phyloP scores from a whole-genome alignment of 2,113 vertebrate genomes.

The Lophius piscatorius region DNA sequence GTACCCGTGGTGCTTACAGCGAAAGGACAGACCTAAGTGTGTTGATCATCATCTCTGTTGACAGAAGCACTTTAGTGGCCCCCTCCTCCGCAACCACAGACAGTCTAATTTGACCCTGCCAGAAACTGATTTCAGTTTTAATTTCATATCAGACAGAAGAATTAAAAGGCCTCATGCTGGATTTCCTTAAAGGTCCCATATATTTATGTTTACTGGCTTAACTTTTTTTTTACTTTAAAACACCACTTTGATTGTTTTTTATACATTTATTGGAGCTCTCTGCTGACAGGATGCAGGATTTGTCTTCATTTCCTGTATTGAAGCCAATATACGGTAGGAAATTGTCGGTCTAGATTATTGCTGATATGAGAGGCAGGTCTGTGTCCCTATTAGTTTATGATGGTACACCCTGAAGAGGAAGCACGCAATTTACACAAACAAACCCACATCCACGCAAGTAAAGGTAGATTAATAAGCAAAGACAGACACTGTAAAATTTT shows the following conservation, averaged over 20 bases:
- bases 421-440: slow-evolving; percentile 7
- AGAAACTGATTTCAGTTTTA: slow-evolving; percentile 2
- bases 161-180: slow-evolving; percentile 10
- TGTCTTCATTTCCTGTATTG: slow-evolving; percentile 34
- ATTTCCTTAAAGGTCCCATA: too few relatives aligned
- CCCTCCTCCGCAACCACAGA: background rate
- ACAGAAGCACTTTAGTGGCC: background rate
- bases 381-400: slow-evolving; percentile 13
- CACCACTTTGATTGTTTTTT: slow-evolving; percentile 12
- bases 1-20: background rate
- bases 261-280: background rate
- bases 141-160: slow-evolving; percentile 8
- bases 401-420: background rate
- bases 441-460: slow-evolving; percentile 3
- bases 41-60: background rate
- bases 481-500: too few relatives aligned
- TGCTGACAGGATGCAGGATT: slow-evolving; percentile 16
- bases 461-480: slow-evolving; percentile 8
- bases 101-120: background rate
- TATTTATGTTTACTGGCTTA: background rate
- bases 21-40: background rate
- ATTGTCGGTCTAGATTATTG: slow-evolving; percentile 17
- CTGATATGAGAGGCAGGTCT: background rate
- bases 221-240: background rate
- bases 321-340: slow-evolving; percentile 1